phyloP scores from a whole-genome alignment of 1,140 invertebrate genomes.

The Drosophila littoralis region DNA sequence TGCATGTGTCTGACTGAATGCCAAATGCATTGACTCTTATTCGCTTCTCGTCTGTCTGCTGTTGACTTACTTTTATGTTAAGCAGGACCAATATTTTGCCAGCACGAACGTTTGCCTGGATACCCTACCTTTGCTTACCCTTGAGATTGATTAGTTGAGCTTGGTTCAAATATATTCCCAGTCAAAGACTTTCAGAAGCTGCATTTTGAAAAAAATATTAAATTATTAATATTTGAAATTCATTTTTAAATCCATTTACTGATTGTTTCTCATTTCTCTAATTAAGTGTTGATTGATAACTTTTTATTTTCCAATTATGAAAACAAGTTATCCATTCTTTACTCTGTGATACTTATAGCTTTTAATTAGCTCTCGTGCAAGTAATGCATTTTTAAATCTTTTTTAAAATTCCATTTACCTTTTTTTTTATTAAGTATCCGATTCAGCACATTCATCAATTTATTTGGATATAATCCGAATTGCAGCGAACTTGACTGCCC shows the following conservation, averaged over 20 bases:
- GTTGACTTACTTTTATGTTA: slow-evolving; percentile 50
- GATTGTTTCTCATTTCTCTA: no score
- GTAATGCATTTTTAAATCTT: background rate
- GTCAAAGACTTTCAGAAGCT: no score
- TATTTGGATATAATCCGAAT: background rate
- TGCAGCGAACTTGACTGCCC: slow-evolving; percentile 27
- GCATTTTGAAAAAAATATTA: no score
- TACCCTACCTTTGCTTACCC: background rate
- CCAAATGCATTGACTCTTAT: slow-evolving; percentile 33
- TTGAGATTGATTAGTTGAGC: background rate
- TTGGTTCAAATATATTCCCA: no score
- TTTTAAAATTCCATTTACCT: no score
- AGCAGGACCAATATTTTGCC: slow-evolving; percentile 34
- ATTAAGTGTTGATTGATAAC: no score
- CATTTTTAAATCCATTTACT: no score
- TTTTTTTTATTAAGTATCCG: no score
- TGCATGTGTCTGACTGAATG: slow-evolving; percentile 46
- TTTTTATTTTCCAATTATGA: no score
- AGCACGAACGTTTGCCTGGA: slow-evolving; percentile 6
- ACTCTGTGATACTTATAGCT: no score
- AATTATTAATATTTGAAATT: no score
- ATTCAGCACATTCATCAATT: slow-evolving; percentile 12
- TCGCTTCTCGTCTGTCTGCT: background rate
- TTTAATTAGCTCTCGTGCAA: background rate
- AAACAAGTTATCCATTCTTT: no score